Conservation (phyloP, 1,140 invertebrate species). For the Heliconius hewitsoni region DNA sequence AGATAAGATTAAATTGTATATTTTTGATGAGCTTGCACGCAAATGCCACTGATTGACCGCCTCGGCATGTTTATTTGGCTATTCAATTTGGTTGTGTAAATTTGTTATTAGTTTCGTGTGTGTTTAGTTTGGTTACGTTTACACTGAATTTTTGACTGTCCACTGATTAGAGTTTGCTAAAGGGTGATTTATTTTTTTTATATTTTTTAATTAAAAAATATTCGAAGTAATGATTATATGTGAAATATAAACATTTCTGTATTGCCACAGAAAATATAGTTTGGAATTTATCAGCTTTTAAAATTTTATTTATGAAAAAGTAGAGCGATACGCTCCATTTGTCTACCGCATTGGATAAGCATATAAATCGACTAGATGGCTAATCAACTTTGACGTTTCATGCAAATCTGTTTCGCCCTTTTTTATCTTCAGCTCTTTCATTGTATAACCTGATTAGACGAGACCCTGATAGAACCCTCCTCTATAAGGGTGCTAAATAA, state of each 20-base stretch:
- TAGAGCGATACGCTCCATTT: neutral
- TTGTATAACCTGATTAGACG: conserved; percentile 76
- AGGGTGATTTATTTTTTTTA: neutral
- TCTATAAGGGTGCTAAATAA: conserved; percentile 73
- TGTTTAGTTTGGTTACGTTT: conserved; percentile 1
- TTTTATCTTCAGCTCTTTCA: conserved; percentile 73
- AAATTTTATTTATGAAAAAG: neutral
- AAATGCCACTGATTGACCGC: conserved; percentile 13
- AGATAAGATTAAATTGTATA: neutral
- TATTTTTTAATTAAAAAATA: neutral
- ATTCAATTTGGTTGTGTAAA: conserved; percentile 14
- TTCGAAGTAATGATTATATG: too few species aligned
- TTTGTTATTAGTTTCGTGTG: conserved; percentile 10
- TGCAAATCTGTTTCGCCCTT: conserved; percentile 76
- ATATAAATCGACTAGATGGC: conserved; percentile 29
- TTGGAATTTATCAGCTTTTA: neutral
- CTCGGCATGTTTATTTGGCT: neutral
- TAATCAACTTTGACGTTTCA: conserved; percentile 74
- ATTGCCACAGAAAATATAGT: neutral
- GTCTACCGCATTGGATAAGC: conserved; percentile 2
- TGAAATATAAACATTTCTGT: too few species aligned
- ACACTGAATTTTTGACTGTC: neutral
- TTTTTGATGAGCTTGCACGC: neutral
- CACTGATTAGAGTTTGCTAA: neutral
- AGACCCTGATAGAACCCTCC: conserved; percentile 59